These are phyloP conservation scores for Ophiodon elongatus DNA, from an alignment of 2,113 vertebrate genomes.

Conservation along the genomic window DNA sequence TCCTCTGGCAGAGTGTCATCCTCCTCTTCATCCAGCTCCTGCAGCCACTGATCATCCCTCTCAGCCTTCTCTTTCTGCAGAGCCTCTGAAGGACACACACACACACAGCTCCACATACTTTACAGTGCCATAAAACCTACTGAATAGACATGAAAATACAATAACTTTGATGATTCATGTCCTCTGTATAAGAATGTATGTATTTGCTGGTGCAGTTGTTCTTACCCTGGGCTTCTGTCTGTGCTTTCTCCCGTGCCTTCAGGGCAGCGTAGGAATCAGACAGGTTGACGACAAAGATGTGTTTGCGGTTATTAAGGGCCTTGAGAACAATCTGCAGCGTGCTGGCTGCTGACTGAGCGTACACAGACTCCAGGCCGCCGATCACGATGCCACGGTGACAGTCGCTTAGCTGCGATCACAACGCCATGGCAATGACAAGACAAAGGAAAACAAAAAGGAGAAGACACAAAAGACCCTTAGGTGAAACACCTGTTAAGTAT, in stretches of 20 bases:
- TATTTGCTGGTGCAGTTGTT: not conserved
- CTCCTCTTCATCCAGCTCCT: constrained; percentile 87
- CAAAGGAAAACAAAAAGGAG: too few relatives aligned
- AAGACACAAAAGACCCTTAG: not conserved
- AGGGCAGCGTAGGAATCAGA: constrained; percentile 82
- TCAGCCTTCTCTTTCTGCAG: too few relatives aligned
- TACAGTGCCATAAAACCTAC: not conserved
- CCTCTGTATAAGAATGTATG: not conserved
- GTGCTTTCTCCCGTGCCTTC: constrained; percentile 79
- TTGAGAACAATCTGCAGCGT: constrained; percentile 87
- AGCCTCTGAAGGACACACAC: too few relatives aligned
- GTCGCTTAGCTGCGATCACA: constrained; percentile 83
- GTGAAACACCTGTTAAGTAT: not conserved
- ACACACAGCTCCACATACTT: too few relatives aligned
- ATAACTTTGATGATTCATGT: not conserved
- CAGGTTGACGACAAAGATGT: constrained; percentile 89
- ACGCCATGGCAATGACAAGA: constrained; percentile 1
- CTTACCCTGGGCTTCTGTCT: constrained; percentile 85
- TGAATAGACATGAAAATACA: not conserved
- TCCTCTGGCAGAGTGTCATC: constrained; percentile 86
- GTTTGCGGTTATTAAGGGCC: constrained; percentile 84
- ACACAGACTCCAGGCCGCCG: constrained; percentile 88
- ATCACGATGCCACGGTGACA: constrained; percentile 89
- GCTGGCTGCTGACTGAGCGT: constrained; percentile 64
- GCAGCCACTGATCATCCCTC: too few relatives aligned